phyloP scores from a whole-genome alignment of 2,113 vertebrate genomes.

The Eublepharis macularius region DNA sequence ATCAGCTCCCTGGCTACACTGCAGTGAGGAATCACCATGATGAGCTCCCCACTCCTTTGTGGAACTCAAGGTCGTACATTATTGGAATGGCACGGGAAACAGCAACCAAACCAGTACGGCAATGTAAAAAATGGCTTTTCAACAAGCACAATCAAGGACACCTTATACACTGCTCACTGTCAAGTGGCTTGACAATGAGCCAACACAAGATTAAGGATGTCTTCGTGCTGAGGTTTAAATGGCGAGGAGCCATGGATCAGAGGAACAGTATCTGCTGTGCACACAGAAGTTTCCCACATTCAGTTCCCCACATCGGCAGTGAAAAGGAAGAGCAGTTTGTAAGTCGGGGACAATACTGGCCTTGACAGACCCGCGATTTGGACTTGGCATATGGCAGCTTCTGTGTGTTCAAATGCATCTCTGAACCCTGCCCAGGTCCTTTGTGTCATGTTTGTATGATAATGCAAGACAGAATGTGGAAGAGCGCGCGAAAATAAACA shows the following conservation, averaged over 20 bases:
- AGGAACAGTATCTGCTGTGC: no score
- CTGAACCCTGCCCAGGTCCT: not conserved
- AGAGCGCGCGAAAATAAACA: not conserved
- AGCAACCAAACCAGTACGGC: not conserved
- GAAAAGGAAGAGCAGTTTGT: no score
- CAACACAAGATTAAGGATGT: not conserved
- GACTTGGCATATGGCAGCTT: no score
- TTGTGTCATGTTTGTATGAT: not conserved
- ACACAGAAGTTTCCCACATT: no score
- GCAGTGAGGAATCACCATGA: not conserved
- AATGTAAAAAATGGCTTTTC: not conserved
- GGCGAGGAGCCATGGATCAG: no score
- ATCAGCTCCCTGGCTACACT: not conserved
- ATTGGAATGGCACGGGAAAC: not conserved
- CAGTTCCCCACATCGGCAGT: no score
- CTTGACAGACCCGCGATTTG: no score
- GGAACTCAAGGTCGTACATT: not conserved
- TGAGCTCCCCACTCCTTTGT: no score
- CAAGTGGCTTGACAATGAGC: not conserved
- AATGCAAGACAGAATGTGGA: not conserved
- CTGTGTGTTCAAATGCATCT: not conserved
- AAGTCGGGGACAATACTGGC: no score
- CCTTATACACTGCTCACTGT: not conserved
- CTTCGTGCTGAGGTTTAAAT: not conserved
- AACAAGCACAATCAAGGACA: not conserved